A percentile compares a stretch with the other conserved stretches of the same genome.
Conservation (phyloP, 1,140 invertebrate species). For the Sycophaga agraensis region DNA sequence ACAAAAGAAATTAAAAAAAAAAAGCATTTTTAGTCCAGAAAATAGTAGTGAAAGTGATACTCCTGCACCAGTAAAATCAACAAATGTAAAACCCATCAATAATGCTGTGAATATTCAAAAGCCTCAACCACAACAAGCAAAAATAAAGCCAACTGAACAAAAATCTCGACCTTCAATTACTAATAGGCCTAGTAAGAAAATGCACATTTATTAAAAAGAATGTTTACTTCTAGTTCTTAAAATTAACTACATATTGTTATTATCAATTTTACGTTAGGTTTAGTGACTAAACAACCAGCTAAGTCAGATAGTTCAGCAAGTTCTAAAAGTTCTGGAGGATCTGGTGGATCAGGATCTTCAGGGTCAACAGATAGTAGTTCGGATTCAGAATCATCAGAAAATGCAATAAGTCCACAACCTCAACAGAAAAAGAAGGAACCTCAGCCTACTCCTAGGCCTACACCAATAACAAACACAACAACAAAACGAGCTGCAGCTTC, state of each 20-base stretch:
- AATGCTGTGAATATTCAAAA: constrained; percentile 43
- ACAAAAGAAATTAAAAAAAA: constrained; percentile 68
- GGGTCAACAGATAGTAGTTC: constrained; percentile 54
- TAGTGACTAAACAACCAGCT: constrained; percentile 32
- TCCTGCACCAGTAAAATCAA: constrained; percentile 43
- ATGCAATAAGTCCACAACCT: constrained; percentile 45
- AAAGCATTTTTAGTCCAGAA: constrained; percentile 81
- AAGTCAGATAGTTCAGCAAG: constrained; percentile 55
- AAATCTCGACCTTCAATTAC: constrained; percentile 40
- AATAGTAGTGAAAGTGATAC: constrained; percentile 76
- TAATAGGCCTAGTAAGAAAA: constrained; percentile 45
- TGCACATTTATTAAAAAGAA: neutral
- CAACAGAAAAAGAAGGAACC: constrained; percentile 51
- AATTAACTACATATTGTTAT: neutral
- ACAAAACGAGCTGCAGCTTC: constrained; percentile 54
- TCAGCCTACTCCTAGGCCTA: constrained; percentile 36
- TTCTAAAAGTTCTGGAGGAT: constrained; percentile 53
- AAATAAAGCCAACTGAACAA: constrained; percentile 44
- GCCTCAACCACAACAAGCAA: constrained; percentile 40
- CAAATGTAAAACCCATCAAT: constrained; percentile 36
- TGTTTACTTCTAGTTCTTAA: neutral
- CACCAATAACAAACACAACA: constrained; percentile 39
- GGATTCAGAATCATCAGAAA: constrained; percentile 57
- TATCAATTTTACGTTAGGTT: too few relatives aligned
- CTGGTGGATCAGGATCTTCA: constrained; percentile 48